phyloP scores from a whole-genome alignment of 2,797 vertebrate species.

The Ctenochaetus hawaiiensis region DNA sequence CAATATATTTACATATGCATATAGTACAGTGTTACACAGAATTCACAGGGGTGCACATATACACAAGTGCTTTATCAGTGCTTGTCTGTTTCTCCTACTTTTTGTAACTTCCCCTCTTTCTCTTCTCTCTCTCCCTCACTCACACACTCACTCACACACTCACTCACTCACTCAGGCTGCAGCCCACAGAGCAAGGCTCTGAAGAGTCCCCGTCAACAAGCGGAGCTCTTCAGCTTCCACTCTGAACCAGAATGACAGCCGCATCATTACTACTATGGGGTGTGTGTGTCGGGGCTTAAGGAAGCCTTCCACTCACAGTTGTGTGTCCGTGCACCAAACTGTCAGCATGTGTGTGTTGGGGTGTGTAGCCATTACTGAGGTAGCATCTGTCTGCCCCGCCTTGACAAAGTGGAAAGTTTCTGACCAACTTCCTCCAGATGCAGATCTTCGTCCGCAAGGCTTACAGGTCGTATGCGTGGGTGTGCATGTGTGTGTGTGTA shows the following conservation, averaged over 20 bases:
- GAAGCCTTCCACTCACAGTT: not conserved
- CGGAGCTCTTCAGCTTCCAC: slow-evolving; percentile 33
- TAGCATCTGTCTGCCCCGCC: slow-evolving; percentile 57
- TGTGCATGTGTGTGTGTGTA: slow-evolving; percentile 1
- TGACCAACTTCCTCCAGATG: slow-evolving; percentile 54
- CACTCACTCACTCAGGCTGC: slow-evolving; percentile 13
- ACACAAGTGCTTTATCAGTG: not conserved
- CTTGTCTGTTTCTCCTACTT: not conserved
- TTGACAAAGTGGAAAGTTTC: slow-evolving; percentile 73
- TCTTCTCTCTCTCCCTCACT: too few relatives aligned
- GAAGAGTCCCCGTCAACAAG: slow-evolving; percentile 58
- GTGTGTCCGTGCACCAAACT: not conserved
- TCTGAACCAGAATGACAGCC: slow-evolving; percentile 54
- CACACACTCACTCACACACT: slow-evolving; percentile 8
- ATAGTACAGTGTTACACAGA: not conserved
- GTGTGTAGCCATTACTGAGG: slow-evolving; percentile 50
- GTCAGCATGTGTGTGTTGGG: slow-evolving; percentile 18
- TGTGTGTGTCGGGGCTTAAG: not conserved
- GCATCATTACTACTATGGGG: slow-evolving; percentile 48
- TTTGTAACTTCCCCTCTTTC: too few relatives aligned
- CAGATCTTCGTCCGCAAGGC: slow-evolving; percentile 23
- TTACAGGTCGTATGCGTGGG: slow-evolving; percentile 25
- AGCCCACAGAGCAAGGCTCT: slow-evolving; percentile 39
- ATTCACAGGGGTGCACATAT: not conserved
- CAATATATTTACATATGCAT: not conserved